phyloP scores from a whole-genome alignment of 2,113 vertebrate species.

The Stigmatopora nigra region DNA sequence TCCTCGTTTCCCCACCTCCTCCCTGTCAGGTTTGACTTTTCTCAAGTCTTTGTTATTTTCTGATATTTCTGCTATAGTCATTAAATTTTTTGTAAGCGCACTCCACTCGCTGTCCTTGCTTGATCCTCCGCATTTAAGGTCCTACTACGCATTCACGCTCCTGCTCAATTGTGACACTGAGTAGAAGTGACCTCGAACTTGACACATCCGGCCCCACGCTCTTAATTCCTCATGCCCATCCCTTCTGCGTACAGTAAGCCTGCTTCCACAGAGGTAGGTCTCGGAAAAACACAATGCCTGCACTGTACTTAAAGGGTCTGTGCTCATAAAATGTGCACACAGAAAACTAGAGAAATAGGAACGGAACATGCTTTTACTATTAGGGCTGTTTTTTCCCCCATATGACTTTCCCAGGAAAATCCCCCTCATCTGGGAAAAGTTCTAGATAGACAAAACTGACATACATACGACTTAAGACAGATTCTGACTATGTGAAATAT shows the following conservation, averaged over 20 bases:
- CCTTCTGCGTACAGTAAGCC: slow-evolving; percentile 58
- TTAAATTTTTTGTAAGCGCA: too few species aligned
- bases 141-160: too few species aligned
- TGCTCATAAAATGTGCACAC: slow-evolving; percentile 57
- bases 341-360: slow-evolving; percentile 41
- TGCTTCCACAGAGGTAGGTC: slow-evolving; percentile 46
- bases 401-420: slow-evolving; percentile 69
- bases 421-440: slow-evolving; percentile 60
- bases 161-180: neutral
- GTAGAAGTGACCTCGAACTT: slow-evolving; percentile 36
- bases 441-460: slow-evolving; percentile 58
- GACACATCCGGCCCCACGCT: neutral
- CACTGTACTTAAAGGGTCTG: slow-evolving; percentile 60
- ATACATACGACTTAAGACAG: slow-evolving; percentile 44
- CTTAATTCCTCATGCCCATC: slow-evolving; percentile 42
- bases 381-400: slow-evolving; percentile 58
- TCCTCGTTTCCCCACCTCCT: too few species aligned
- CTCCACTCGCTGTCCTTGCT: too few species aligned
- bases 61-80: too few species aligned
- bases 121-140: too few species aligned
- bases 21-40: too few species aligned
- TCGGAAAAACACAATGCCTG: slow-evolving; percentile 62
- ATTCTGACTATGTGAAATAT: slow-evolving; percentile 29
- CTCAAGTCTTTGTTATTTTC: too few species aligned
- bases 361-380: slow-evolving; percentile 69